Conservation (phyloP, 2,888 invertebrate species). For the Chloroclystis v-ata region DNA sequence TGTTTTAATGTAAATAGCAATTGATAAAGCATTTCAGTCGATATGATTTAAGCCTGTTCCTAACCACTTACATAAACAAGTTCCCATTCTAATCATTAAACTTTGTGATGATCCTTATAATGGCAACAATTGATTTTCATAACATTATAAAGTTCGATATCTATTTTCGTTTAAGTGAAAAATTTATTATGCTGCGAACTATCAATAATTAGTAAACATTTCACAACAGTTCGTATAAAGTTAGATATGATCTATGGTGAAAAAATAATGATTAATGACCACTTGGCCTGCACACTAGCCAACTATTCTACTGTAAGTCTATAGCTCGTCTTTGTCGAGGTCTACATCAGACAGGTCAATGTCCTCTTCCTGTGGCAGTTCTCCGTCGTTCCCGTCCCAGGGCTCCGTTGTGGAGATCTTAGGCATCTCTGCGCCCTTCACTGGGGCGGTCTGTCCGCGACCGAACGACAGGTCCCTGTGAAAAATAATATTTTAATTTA, state of each 20-base stretch:
- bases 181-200: too few species aligned
- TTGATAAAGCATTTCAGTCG: too few species aligned
- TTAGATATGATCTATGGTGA: too few species aligned
- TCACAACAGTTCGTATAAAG: too few species aligned
- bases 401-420: conserved; percentile 81
- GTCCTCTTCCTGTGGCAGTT: conserved; percentile 90
- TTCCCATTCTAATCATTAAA: not conserved
- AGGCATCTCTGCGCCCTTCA: conserved; percentile 89
- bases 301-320: conserved; percentile 30
- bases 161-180: not conserved
- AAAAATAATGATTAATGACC: too few species aligned
- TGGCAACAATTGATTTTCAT: not conserved
- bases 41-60: too few species aligned
- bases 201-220: too few species aligned
- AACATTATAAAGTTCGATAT: not conserved
- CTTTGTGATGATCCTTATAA: not conserved
- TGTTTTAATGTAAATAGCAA: too few species aligned
- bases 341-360: conserved; percentile 94
- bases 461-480: conserved; percentile 93
- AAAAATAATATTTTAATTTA: not conserved
- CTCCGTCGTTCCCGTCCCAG: conserved; percentile 98
- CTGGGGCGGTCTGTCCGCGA: conserved; percentile 92
- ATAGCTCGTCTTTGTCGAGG: conserved; percentile 87
- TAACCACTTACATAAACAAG: too few species aligned
- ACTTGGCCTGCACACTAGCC: not conserved